These are phyloP conservation scores for Meandrina meandrites DNA, from an alignment of 92 coral and sea anemone species.

Conservation along the genomic window DNA sequence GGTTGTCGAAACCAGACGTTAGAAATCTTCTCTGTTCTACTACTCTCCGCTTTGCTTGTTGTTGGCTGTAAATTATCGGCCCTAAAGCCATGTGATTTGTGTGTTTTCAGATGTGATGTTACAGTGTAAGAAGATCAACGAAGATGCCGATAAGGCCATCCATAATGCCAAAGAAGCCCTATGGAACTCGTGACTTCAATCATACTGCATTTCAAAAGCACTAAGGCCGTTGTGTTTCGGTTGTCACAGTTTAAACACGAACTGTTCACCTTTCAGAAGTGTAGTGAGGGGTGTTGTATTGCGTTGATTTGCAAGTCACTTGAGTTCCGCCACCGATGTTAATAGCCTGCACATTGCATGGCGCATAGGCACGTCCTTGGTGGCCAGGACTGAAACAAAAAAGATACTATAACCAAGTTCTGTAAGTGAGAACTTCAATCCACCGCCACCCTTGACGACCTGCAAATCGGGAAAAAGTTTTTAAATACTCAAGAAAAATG, in stretches of 20 bases:
- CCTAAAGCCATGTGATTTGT: background rate
- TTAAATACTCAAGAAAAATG: background rate
- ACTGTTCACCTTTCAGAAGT: too few relatives aligned
- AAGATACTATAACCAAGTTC: too few relatives aligned
- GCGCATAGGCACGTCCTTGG: background rate
- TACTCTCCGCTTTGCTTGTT: background rate
- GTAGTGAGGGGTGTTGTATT: background rate
- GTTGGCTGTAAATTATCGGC: background rate
- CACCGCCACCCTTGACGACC: background rate
- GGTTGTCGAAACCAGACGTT: background rate
- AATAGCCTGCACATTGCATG: background rate
- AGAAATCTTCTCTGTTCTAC: background rate
- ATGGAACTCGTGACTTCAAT: constrained; percentile 56
- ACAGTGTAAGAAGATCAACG: constrained; percentile 76
- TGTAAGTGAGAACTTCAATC: background rate
- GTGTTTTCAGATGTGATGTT: constrained; percentile 73
- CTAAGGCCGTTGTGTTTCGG: background rate
- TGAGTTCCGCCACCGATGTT: background rate
- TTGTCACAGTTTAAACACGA: background rate
- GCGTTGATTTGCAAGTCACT: background rate
- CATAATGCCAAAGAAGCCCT: constrained; percentile 77
- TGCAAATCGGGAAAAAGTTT: background rate
- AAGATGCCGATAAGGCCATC: constrained; percentile 85
- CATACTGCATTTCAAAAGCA: background rate
- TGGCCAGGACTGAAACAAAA: background rate